Evolutionary conservation across 1,140 invertebrate species (phyloP), one percentile per base, ranked within the genome.

Genomic region (Magallana ariakensis): DNA sequence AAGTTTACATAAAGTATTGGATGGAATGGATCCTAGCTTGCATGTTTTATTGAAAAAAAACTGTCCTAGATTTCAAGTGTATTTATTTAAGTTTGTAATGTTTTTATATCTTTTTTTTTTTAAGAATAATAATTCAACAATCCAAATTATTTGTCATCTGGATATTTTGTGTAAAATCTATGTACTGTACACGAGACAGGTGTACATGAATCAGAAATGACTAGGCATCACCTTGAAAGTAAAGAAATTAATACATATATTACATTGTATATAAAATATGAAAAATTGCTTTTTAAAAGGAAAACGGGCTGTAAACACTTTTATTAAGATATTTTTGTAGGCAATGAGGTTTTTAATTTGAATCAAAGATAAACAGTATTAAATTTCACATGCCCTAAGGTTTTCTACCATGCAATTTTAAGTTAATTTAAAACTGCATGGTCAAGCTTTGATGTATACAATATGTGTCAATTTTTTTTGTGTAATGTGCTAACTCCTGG

Each of bases 1-100:
- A 33, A 75, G 66, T 75, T 75, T 75, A 9, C 33, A 75, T 26
- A 75, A 75, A 22, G 66, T 33, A 75, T 75, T 75, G 66, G 66
- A 10, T 75, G 22, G 33, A 16, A 75, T 26, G 19, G 33, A 46
- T 46, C 33, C 9, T 33, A 26, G 66, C 33, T 75, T 1, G 33
- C 8, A 75, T 26, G 33, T 62, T 62, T 7, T n/a, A 62, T 62
- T 62, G 58, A 16, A n/a, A 8, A n/a, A 8, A 19, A 75, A 26
- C 19, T 26, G 22, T 75, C 22, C 22, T 11, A 33, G 33, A 22
- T 75, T 75, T 75, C 9, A 75, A 75, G 22, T 10, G 26, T 46
- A 2, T 46, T 46, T 46, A 10, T 22, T 58, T 16, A 58, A 16
- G 7, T 13, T 13, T 58, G 22, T 10, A 4, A 26, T 9, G 33